Evolutionary conservation across 2,113 vertebrate species (phyloP).

Genomic region (Myrmecobius fasciatus): DNA sequence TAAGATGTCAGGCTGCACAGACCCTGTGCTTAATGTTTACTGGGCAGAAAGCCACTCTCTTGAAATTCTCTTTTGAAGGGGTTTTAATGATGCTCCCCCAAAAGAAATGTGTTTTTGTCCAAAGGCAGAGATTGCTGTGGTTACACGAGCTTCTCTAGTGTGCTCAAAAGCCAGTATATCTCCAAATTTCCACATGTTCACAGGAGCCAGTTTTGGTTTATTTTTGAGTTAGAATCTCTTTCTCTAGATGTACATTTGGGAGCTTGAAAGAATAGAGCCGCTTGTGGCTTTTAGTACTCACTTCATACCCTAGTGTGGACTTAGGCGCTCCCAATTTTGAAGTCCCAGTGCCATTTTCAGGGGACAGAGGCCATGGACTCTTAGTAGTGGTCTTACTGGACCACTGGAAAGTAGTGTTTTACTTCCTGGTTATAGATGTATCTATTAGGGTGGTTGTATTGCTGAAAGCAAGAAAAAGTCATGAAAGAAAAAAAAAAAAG

Average conservation of each 20-base stretch:
- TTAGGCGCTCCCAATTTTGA: not conserved
- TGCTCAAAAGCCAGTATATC: not conserved
- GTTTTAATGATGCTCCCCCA: not conserved
- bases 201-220: not conserved
- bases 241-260: not conserved
- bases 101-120: conserved; percentile 19
- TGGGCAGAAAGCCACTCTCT: not conserved
- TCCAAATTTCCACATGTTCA: not conserved
- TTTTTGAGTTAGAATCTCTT: not conserved
- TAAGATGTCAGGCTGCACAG: not conserved
- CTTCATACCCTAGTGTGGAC: too few relatives aligned
- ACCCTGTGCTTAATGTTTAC: not conserved
- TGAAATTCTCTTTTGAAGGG: conserved; percentile 5
- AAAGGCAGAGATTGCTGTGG: not conserved
- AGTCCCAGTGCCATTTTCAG: not conserved
- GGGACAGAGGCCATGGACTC: not conserved
- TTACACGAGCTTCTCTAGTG: not conserved
- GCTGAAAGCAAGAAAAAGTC: not conserved
- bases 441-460: not conserved
- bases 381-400: not conserved
- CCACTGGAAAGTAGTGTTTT: not conserved
- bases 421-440: not conserved
- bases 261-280: not conserved
- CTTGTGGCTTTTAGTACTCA: not conserved
- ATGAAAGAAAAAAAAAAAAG: not conserved